Conservation (phyloP, 1,140 invertebrate genomes). For the Spodoptera frugiperda region DNA sequence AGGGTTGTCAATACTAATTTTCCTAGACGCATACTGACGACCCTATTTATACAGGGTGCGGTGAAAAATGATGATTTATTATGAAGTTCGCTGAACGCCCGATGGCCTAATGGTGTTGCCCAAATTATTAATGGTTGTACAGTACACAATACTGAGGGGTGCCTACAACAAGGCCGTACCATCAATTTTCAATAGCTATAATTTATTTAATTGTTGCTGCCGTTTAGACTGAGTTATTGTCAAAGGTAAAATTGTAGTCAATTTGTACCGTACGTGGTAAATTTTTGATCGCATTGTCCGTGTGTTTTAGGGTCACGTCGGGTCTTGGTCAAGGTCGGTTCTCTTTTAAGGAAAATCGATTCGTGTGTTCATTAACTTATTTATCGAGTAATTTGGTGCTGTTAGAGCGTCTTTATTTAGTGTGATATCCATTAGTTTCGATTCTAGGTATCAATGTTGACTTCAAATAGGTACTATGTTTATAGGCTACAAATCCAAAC, state of each 20-base stretch:
- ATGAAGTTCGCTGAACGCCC: constrained; percentile 43
- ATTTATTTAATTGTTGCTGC: constrained; percentile 39
- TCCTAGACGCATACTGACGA: constrained; percentile 11
- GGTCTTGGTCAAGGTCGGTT: no score
- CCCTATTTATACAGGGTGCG: constrained; percentile 23
- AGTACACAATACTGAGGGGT: constrained; percentile 36
- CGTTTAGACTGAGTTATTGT: constrained; percentile 1
- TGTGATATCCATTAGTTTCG: no score
- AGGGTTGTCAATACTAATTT: constrained; percentile 15
- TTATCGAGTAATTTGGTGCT: no score
- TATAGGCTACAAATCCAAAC: no score
- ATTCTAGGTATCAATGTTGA: no score
- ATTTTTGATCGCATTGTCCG: neutral
- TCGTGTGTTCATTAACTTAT: no score
- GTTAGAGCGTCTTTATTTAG: no score
- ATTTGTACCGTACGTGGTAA: neutral
- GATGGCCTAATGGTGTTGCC: constrained; percentile 51
- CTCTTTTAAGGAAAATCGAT: no score
- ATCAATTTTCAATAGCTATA: constrained; percentile 32
- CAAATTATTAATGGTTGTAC: constrained; percentile 56
- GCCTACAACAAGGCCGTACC: constrained; percentile 20
- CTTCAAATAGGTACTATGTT: no score
- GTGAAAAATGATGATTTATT: constrained; percentile 60
- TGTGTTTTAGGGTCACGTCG: no score
- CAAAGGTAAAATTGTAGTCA: neutral